These are phyloP conservation scores for Eucidaris tribuloides DNA, from an alignment of 35 echinoderm and acorn worm genomes.

Conservation along the genomic window DNA sequence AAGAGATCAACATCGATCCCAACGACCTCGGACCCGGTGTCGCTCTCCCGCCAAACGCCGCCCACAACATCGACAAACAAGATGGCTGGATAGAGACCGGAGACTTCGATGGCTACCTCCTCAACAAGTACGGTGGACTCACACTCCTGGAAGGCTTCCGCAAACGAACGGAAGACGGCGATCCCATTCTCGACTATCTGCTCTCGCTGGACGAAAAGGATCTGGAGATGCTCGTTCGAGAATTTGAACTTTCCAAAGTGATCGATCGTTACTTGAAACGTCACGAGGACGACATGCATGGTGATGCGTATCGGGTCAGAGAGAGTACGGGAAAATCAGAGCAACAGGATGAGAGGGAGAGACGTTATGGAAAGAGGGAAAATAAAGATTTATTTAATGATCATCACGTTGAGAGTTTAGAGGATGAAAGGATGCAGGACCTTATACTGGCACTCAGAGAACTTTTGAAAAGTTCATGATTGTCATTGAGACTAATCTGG, in stretches of 20 bases:
- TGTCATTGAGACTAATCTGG: too few species aligned
- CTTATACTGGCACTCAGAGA: too few species aligned
- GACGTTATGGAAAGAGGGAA: too few species aligned
- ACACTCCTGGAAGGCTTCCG: neutral
- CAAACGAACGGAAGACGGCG: neutral
- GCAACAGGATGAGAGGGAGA: too few species aligned
- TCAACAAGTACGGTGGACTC: neutral
- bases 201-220: neutral
- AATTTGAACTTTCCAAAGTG: neutral
- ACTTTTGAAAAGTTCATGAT: too few species aligned
- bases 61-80: slow-evolving; percentile 50
- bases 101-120: slow-evolving; percentile 6
- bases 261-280: too few species aligned
- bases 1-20: slow-evolving; percentile 66
- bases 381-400: too few species aligned
- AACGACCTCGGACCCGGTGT: slow-evolving; percentile 40
- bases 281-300: too few species aligned
- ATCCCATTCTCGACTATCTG: neutral
- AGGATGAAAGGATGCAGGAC: too few species aligned
- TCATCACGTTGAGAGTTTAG: too few species aligned
- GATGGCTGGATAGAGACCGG: slow-evolving; percentile 23
- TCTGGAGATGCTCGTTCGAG: neutral
- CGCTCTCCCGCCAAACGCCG: slow-evolving; percentile 52
- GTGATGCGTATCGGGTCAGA: too few species aligned
- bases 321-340: too few species aligned